phyloP scores from a whole-genome alignment of 2,113 vertebrate genomes.

The Condylura cristata region DNA sequence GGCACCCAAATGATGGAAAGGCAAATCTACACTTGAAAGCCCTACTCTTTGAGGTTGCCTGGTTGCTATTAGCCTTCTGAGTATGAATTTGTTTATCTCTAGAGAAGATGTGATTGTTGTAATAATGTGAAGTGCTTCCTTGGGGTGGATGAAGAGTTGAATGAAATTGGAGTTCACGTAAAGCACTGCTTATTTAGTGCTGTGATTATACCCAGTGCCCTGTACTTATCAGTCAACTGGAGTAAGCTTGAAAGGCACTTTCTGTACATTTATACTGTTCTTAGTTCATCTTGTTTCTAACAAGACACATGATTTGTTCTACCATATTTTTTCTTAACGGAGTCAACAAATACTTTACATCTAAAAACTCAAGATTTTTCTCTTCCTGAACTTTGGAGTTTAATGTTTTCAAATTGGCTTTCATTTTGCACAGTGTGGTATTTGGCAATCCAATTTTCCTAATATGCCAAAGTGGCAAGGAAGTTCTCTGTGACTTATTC shows the following conservation, averaged over 20 bases:
- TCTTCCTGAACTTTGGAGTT: background rate
- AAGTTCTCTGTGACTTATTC: conserved; percentile 24
- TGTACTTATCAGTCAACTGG: background rate
- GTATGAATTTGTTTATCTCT: background rate
- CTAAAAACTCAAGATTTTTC: conserved; percentile 27
- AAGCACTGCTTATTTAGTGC: background rate
- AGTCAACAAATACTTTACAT: background rate
- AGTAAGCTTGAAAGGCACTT: background rate
- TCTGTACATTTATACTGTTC: background rate
- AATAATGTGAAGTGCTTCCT: background rate
- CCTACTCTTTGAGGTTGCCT: background rate
- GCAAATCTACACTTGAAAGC: background rate
- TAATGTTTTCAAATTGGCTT: background rate
- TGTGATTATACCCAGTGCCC: background rate
- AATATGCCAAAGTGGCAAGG: background rate
- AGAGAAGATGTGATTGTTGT: background rate
- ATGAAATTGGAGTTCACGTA: background rate
- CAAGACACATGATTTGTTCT: background rate
- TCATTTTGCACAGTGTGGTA: background rate
- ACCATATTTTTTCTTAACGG: background rate
- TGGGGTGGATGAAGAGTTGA: background rate
- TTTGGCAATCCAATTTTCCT: background rate
- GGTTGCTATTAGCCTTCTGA: background rate
- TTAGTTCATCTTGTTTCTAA: conserved; percentile 43
- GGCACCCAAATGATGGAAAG: background rate